phyloP scores from a whole-genome alignment of 2,797 vertebrate genomes.

The Potorous gilbertii region DNA sequence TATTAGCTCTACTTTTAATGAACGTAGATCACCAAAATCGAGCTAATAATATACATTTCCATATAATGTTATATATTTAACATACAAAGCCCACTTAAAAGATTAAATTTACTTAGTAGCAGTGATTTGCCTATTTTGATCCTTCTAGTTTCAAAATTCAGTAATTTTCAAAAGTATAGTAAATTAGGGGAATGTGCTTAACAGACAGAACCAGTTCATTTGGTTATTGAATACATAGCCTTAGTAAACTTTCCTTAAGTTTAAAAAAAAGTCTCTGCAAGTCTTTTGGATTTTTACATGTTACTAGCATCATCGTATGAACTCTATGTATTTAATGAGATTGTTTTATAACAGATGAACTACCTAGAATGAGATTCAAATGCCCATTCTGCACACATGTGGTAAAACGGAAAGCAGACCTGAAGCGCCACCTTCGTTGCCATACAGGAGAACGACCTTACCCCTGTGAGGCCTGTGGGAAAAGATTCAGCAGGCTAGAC shows the following conservation, averaged over 20 bases:
- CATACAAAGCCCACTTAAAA: slow-evolving; percentile 33
- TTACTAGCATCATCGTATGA: slow-evolving; percentile 50
- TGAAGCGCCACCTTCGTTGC: slow-evolving; percentile 97
- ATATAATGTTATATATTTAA: not conserved
- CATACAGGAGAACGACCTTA: slow-evolving; percentile 97
- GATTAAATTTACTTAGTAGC: not conserved
- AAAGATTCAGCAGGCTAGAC: slow-evolving; percentile 96
- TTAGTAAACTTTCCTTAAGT: not conserved
- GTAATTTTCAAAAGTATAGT: not conserved
- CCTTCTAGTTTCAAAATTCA: slow-evolving; percentile 19
- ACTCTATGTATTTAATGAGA: not conserved
- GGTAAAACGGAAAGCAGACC: slow-evolving; percentile 97
- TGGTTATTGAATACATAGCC: not conserved
- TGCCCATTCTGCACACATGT: slow-evolving; percentile 98
- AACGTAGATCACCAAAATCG: not conserved
- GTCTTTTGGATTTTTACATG: slow-evolving; percentile 51
- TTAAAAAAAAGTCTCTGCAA: not conserved
- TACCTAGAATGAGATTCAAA: slow-evolving; percentile 95
- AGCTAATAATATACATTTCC: not conserved
- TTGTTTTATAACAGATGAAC: slow-evolving; percentile 87
- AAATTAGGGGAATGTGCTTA: not conserved
- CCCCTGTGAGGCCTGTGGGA: slow-evolving; percentile 97
- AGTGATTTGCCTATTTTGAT: not conserved
- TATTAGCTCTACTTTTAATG: not conserved
- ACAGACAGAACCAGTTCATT: not conserved